Evolutionary conservation across 2,113 vertebrate species (phyloP).

Genomic region (Bostrychus sinensis): DNA sequence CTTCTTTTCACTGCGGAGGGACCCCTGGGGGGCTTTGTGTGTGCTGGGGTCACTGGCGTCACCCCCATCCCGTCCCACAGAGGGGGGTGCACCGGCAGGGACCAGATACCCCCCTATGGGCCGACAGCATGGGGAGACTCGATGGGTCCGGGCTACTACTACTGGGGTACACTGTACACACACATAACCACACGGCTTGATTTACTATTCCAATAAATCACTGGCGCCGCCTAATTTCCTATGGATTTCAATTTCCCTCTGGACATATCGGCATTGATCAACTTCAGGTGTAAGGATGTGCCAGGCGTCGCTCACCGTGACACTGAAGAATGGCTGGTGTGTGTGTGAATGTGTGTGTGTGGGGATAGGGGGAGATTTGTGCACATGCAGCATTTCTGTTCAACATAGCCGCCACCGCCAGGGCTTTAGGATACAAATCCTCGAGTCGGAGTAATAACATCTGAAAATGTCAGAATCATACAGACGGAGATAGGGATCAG

Average conservation of each 20-base stretch:
- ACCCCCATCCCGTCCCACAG: conserved; percentile 43
- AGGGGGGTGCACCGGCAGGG: conserved; percentile 28
- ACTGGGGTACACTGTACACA: conserved; percentile 52
- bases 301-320: conserved; percentile 72
- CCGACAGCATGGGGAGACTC: conserved; percentile 62
- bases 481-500: conserved; percentile 56
- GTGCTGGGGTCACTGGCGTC: conserved; percentile 55
- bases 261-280: conserved; percentile 80
- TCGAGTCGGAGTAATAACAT: conserved; percentile 71
- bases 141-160: conserved; percentile 44
- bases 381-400: conserved; percentile 69
- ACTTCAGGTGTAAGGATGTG: conserved; percentile 75
- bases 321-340: conserved; percentile 72
- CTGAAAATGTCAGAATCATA: conserved; percentile 74
- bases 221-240: conserved; percentile 76
- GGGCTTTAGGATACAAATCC: conserved; percentile 70
- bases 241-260: conserved; percentile 82
- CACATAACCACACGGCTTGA: conserved; percentile 59
- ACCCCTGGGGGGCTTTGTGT: conserved; percentile 56
- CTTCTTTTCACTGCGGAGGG: conserved; percentile 35
- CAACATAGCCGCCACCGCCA: conserved; percentile 21
- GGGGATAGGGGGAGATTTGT: conserved; percentile 50
- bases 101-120: conserved; percentile 34
- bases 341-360: conserved; percentile 17
- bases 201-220: conserved; percentile 81